Conservation (phyloP, 2,888 invertebrate genomes). For the Aphrophora alni region DNA sequence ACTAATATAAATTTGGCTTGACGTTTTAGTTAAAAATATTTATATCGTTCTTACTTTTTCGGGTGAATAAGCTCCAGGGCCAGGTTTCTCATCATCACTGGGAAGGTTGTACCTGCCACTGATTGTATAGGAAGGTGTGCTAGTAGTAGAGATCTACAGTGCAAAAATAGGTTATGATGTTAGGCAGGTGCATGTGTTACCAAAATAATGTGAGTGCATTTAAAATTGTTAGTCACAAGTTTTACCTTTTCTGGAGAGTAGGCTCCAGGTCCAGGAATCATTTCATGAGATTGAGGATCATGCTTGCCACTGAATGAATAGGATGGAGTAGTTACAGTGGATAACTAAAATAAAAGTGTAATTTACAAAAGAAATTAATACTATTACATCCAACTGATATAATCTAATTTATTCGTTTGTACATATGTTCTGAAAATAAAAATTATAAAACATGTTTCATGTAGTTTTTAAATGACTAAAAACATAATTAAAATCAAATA, state of each 20-base stretch:
- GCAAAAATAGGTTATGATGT: background rate
- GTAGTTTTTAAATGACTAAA: no score
- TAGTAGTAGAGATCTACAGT: slow-evolving; percentile 36
- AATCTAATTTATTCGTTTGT: no score
- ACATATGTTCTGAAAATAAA: no score
- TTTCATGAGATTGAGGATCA: slow-evolving; percentile 70
- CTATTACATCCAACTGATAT: no score
- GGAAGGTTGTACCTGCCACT: slow-evolving; percentile 80
- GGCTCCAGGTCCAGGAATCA: slow-evolving; percentile 90
- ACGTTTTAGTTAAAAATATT: no score
- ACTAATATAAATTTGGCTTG: background rate
- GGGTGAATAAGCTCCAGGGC: slow-evolving; percentile 92
- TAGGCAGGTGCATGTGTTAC: background rate
- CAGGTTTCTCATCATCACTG: slow-evolving; percentile 74
- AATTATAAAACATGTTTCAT: no score
- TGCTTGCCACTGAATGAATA: slow-evolving; percentile 87
- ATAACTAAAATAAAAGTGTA: background rate
- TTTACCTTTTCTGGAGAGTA: slow-evolving; percentile 92
- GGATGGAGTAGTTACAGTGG: slow-evolving; percentile 66
- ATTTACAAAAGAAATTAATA: no score
- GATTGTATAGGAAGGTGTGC: slow-evolving; percentile 84
- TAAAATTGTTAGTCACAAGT: background rate
- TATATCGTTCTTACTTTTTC: slow-evolving; percentile 82
- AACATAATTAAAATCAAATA: no score
- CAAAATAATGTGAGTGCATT: no score